Evolutionary conservation across 2,888 invertebrate species (phyloP).

Genomic region (Epsilonema sp.): DNA sequence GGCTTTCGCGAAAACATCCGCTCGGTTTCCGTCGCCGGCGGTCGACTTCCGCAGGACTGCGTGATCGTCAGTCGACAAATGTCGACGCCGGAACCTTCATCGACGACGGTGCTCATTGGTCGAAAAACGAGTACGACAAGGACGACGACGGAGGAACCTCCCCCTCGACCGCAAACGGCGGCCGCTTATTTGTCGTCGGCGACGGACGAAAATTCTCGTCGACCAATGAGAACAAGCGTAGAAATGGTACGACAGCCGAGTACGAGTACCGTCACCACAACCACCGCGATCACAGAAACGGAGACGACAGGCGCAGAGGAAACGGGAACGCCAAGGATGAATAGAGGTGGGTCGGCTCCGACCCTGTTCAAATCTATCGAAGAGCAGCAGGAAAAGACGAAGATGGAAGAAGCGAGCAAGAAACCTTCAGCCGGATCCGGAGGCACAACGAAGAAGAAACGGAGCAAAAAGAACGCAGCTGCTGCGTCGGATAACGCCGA

Average conservation of each 20-base stretch:
- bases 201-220: neutral
- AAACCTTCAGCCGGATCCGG: neutral
- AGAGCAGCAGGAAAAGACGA: neutral
- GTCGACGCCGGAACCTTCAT: neutral
- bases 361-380: neutral
- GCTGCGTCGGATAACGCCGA: neutral
- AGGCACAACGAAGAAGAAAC: neutral
- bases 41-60: too few species aligned
- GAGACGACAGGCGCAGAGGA: too few species aligned
- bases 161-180: neutral
- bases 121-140: neutral
- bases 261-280: too few species aligned
- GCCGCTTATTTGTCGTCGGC: neutral
- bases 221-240: too few species aligned
- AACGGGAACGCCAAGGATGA: neutral
- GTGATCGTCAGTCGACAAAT: too few species aligned
- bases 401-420: neutral
- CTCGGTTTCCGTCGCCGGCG: too few species aligned
- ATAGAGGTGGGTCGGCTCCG: neutral
- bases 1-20: too few species aligned
- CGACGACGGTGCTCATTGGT: too few species aligned
- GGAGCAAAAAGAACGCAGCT: neutral
- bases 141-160: neutral
- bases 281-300: too few species aligned
- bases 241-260: too few species aligned